phyloP scores from a whole-genome alignment of 1,140 invertebrate genomes.

The Meteorus sp. region DNA sequence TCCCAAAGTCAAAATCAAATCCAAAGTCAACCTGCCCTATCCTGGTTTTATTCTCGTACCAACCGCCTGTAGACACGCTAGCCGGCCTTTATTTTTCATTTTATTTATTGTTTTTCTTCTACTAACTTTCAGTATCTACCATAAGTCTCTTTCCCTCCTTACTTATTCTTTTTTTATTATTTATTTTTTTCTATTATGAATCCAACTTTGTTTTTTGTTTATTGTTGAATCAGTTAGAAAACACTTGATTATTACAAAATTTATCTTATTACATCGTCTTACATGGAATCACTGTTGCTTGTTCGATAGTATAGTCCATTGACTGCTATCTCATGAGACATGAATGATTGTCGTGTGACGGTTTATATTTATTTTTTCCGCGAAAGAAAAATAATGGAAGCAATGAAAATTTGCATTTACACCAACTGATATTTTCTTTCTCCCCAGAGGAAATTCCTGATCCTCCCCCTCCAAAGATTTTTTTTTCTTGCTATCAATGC shows the following conservation, averaged over 20 bases:
- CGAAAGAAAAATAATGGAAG: conserved; percentile 10
- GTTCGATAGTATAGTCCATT: too few relatives aligned
- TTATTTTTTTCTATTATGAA: conserved; percentile 20
- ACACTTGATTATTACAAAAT: not conserved
- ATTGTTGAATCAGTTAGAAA: conserved; percentile 6
- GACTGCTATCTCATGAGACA: too few relatives aligned
- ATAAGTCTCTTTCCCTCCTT: too few relatives aligned
- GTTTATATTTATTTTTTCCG: not conserved
- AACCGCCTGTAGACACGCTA: conserved; percentile 60
- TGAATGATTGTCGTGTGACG: too few relatives aligned
- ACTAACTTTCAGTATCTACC: conserved; percentile 17
- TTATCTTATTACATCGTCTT: not conserved
- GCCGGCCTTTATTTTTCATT: conserved; percentile 51
- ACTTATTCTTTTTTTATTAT: conserved; percentile 27
- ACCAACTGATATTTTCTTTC: not conserved
- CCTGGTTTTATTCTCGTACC: conserved; percentile 57
- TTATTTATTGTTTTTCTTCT: conserved; percentile 33
- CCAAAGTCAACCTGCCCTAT: conserved; percentile 51
- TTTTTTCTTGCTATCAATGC: conserved; percentile 10
- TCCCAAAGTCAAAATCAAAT: conserved; percentile 48
- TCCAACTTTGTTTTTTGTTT: conserved; percentile 19
- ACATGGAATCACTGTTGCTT: not conserved
- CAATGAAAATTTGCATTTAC: conserved; percentile 5
- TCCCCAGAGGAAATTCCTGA: conserved; percentile 19
- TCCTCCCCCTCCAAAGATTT: conserved; percentile 23